phyloP scores from a whole-genome alignment of 2,113 vertebrate genomes.

The Pandion haliaetus region DNA sequence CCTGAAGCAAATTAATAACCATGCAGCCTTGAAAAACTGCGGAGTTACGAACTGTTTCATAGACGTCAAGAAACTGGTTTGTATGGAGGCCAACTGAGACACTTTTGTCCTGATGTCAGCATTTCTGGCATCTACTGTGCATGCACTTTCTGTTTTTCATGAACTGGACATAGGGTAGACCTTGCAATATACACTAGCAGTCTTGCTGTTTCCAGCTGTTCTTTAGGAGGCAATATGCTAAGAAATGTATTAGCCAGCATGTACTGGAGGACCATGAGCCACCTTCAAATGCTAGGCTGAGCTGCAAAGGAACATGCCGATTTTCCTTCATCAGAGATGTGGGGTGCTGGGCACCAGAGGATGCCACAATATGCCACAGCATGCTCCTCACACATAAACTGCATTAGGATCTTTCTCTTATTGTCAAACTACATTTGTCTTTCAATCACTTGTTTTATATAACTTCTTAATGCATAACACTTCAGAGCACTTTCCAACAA shows the following conservation, averaged over 20 bases:
- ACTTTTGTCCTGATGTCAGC: background rate
- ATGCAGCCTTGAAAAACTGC: background rate
- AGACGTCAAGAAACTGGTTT: background rate
- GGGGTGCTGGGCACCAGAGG: background rate
- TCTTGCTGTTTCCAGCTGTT: background rate
- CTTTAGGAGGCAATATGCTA: background rate
- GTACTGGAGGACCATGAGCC: background rate
- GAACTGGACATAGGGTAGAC: background rate
- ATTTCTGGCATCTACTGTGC: background rate
- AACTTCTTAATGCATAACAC: background rate
- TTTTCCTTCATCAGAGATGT: background rate
- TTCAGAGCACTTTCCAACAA: background rate
- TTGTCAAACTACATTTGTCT: background rate
- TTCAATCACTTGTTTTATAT: background rate
- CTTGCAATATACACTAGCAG: background rate
- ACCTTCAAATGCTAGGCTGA: background rate
- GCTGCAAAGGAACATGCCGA: background rate
- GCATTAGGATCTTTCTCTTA: background rate
- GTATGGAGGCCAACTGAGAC: background rate
- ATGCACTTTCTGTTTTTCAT: background rate
- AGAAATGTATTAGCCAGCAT: background rate
- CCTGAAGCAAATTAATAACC: constrained; percentile 7
- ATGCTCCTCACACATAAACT: background rate
- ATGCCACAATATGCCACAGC: background rate
- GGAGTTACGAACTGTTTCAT: background rate